A percentile compares a stretch with the other conserved stretches of the same genome.
phyloP scores from a whole-genome alignment of 2,888 invertebrate genomes.

The Aethes cnicana region DNA sequence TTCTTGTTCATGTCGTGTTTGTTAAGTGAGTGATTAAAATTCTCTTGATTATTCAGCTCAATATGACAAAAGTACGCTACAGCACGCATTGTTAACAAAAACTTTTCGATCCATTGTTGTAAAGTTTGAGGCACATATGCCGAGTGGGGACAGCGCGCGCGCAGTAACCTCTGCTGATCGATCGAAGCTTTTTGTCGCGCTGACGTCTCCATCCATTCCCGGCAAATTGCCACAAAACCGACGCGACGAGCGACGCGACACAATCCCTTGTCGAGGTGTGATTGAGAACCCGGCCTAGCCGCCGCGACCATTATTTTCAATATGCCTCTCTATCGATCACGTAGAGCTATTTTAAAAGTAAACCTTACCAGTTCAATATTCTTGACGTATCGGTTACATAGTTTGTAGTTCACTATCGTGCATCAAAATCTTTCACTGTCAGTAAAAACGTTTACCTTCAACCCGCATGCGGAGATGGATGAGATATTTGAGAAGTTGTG shows the following conservation, averaged over 20 bases:
- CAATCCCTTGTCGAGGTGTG: constrained; percentile 63
- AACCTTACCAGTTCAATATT: constrained; percentile 36
- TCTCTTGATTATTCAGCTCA: neutral
- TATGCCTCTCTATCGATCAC: constrained; percentile 74
- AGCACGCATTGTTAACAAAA: constrained; percentile 15
- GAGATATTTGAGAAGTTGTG: constrained; percentile 28
- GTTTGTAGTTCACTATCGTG: constrained; percentile 41
- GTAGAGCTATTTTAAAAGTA: constrained; percentile 46
- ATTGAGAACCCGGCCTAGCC: constrained; percentile 58
- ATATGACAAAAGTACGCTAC: constrained; percentile 5
- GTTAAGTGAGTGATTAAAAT: neutral
- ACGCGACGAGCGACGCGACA: constrained; percentile 45
- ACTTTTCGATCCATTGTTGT: constrained; percentile 22
- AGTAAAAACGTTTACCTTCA: constrained; percentile 35
- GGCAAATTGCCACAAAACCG: constrained; percentile 70
- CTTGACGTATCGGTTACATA: constrained; percentile 51
- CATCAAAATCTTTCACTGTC: constrained; percentile 56
- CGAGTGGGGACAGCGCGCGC: constrained; percentile 56
- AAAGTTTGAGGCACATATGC: constrained; percentile 16
- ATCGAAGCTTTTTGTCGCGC: constrained; percentile 77
- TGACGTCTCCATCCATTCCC: constrained; percentile 78
- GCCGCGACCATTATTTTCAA: constrained; percentile 67
- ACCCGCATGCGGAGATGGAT: constrained; percentile 35
- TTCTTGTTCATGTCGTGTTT: too few relatives aligned
- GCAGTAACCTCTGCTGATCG: constrained; percentile 63